These are phyloP conservation scores for Aphodius granarius DNA, from an alignment of 2,888 invertebrate genomes.

Conservation along the genomic window DNA sequence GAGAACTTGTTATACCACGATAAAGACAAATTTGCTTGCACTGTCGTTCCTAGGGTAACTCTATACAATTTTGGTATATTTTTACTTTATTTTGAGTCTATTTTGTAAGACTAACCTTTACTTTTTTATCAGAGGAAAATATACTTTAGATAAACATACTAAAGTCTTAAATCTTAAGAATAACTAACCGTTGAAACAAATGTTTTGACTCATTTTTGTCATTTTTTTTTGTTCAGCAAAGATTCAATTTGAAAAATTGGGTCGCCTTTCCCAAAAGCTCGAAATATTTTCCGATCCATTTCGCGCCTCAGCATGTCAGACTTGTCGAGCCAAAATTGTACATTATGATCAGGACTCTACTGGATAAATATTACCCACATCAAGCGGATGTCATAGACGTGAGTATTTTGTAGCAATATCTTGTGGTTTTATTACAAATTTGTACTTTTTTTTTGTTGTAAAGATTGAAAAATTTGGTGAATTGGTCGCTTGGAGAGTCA, in stretches of 20 bases:
- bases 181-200: neutral
- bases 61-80: neutral
- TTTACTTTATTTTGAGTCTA: no score
- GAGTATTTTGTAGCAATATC: conserved; percentile 14
- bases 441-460: conserved; percentile 41
- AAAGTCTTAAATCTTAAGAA: no score
- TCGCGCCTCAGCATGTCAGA: conserved; percentile 33
- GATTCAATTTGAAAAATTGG: conserved; percentile 56
- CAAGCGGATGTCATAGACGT: conserved; percentile 47
- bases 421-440: no score
- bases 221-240: conserved; percentile 47
- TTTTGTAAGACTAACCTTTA: no score
- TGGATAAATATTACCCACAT: conserved; percentile 46
- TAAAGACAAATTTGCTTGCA: conserved; percentile 56
- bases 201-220: neutral
- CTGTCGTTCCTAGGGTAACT: conserved; percentile 61
- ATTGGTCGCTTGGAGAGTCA: conserved; percentile 78
- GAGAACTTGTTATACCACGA: conserved; percentile 65
- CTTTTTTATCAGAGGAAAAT: no score
- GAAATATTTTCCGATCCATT: conserved; percentile 50
- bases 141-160: no score
- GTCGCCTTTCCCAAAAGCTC: conserved; percentile 50
- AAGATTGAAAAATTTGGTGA: conserved; percentile 81
- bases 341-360: conserved; percentile 43
- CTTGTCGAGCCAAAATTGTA: conserved; percentile 42